Evolutionary conservation across 1,140 invertebrate species (phyloP), one percentile per base, ranked within the genome.

Genomic region (Eciton burchellii): DNA sequence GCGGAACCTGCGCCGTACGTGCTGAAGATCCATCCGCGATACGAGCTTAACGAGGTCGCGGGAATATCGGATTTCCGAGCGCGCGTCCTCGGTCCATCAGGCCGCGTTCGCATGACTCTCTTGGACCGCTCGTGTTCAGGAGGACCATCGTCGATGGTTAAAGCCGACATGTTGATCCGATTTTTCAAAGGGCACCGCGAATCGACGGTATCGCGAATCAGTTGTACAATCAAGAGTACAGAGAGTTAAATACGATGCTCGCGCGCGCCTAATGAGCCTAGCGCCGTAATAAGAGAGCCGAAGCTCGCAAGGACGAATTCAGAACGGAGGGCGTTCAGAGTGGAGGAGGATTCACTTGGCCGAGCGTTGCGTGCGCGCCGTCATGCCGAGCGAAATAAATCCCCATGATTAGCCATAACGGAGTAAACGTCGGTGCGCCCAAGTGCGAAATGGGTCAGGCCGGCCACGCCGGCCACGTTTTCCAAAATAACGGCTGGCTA

Each of bases 1-100:
- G n/a, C n/a, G 73, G 79, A 84, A 88, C 83, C 76, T 81, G 85
- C 49, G 41, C 60, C 71, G 84, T 66, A 74, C 81, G 88, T 82
- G 83, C 72, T 83, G 79, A 87, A 90, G 86, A 89, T 89, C 88
- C 85, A 83, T 59, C 76, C 76, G 68, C 76, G 88, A 89, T 89
- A 89, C 84, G 83, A 76, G 83, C 81, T 85, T 79, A 87, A 88
- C 85, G 84, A 89, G 88, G 85, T 86, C 84, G 88, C 65, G 83
- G 65, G 87, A 86, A 89, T 76, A 81, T 73, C 77, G 79, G 79
- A 77, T 86, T 84, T 84, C 63, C 70, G n/a, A 77, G 49, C 82
- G 24, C 43, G 52, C 79, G 52, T 79, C 60, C 82, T 35, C 14
- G 19, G 45, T n/a, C 29, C 84, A 77, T 83, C 86, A 41, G 43